A percentile compares a stretch with the other conserved stretches of the same genome.
These are phyloP conservation scores for Corythoichthys intestinalis DNA, from an alignment of 2,113 vertebrate genomes.

Conservation along the genomic window DNA sequence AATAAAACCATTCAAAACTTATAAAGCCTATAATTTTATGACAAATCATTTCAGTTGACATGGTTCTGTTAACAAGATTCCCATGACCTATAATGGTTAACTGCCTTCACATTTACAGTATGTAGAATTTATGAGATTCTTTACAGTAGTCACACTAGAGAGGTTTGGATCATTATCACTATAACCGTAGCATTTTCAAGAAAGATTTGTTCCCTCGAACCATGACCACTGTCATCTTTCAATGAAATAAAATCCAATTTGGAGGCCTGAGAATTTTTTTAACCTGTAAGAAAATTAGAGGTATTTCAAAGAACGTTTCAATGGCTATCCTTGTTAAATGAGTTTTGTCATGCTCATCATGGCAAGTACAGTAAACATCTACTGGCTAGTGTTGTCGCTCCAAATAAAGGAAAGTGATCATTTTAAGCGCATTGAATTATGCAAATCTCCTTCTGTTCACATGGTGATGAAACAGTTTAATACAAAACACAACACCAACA, in stretches of 20 bases:
- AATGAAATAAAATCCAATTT: not conserved
- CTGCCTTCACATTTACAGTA: not conserved
- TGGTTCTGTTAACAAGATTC: not conserved
- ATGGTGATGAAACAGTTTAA: constrained; percentile 29
- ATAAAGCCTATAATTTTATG: not conserved
- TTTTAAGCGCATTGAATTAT: constrained; percentile 7
- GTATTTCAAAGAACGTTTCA: constrained; percentile 1
- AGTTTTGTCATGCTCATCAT: not conserved
- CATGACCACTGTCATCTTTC: not conserved
- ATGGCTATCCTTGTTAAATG: not conserved
- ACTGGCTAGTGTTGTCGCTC: not conserved
- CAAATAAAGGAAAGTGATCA: not conserved
- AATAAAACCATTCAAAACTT: constrained; percentile 9
- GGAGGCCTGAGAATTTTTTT: not conserved
- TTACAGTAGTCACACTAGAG: not conserved
- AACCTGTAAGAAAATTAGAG: not conserved
- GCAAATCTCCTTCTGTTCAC: constrained; percentile 18
- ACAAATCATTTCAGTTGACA: not conserved
- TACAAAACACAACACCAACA: constrained; percentile 17
- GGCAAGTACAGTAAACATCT: not conserved
- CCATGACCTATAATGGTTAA: not conserved
- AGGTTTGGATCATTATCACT: not conserved
- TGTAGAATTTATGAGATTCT: not conserved
- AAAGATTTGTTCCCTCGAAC: not conserved
- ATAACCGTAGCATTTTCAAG: not conserved